Evolutionary conservation across 1,140 invertebrate genomes (phyloP).

Genomic region (Macrobrachium nipponense): DNA sequence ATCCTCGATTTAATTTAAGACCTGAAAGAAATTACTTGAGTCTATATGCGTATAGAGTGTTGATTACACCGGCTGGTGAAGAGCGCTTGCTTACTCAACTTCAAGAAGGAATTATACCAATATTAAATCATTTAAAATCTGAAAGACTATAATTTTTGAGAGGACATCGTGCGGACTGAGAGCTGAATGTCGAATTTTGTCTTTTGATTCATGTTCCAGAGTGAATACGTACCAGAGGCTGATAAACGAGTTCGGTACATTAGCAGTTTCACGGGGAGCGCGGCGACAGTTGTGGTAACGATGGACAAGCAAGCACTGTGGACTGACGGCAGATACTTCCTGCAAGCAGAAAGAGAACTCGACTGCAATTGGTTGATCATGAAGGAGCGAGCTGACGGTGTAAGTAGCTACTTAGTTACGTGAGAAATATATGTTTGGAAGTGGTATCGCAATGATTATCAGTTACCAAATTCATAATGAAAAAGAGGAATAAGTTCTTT

Average conservation of each 20-base stretch:
- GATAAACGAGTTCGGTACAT: conserved; percentile 86
- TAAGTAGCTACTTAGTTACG: conserved; percentile 71
- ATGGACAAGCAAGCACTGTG: conserved; percentile 81
- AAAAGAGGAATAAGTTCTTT: too few relatives aligned
- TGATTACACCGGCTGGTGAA: too few relatives aligned
- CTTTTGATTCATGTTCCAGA: conserved; percentile 67
- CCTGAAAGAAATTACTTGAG: too few relatives aligned
- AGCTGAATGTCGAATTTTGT: too few relatives aligned
- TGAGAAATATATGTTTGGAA: conserved; percentile 73
- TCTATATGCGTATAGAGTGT: too few relatives aligned
- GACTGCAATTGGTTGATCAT: conserved; percentile 81
- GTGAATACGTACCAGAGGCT: conserved; percentile 77
- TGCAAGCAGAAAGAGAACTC: conserved; percentile 81
- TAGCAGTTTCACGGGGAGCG: conserved; percentile 88
- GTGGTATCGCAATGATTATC: too few relatives aligned
- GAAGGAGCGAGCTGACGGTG: conserved; percentile 66
- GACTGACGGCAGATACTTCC: conserved; percentile 96
- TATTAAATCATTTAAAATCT: too few relatives aligned
- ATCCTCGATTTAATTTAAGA: too few relatives aligned
- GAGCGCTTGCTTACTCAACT: too few relatives aligned
- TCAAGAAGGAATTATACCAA: too few relatives aligned
- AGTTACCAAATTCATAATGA: too few relatives aligned
- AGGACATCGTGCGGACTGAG: conserved; percentile 41
- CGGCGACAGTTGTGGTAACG: conserved; percentile 80
- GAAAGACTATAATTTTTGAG: background rate